phyloP scores from a whole-genome alignment of 2,113 vertebrate species.

The Propithecus coquereli region DNA sequence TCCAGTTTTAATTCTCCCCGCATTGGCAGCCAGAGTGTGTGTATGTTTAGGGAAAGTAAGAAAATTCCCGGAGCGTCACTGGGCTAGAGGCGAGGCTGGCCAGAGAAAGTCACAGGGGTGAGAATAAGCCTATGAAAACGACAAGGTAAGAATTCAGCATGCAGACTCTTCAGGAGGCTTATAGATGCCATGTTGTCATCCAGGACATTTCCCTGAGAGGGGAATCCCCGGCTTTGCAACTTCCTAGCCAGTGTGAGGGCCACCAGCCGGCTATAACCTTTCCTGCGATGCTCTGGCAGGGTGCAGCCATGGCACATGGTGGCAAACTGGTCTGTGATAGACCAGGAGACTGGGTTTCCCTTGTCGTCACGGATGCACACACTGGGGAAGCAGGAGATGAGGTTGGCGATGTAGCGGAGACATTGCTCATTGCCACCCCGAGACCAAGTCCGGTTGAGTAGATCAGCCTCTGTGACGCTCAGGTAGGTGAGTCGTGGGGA shows the following conservation, averaged over 20 bases:
- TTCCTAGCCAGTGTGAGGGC: conserved; percentile 56
- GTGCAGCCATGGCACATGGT: conserved; percentile 77
- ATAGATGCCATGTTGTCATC: conserved; percentile 52
- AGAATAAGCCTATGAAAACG: conserved; percentile 72
- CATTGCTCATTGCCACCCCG: conserved; percentile 68
- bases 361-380: conserved; percentile 75
- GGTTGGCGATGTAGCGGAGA: conserved; percentile 63
- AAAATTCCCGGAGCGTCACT: background rate
- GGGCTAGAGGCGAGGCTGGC: background rate
- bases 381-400: conserved; percentile 79
- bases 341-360: conserved; percentile 73
- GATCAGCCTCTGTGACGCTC: conserved; percentile 69
- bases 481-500: conserved; percentile 61
- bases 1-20: background rate
- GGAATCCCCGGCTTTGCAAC: conserved; percentile 72
- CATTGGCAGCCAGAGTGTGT: background rate
- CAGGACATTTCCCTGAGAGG: conserved; percentile 70
- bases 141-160: conserved; percentile 60
- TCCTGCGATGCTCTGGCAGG: conserved; percentile 69
- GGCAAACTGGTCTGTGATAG: conserved; percentile 78
- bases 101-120: conserved; percentile 51
- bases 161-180: conserved; percentile 44
- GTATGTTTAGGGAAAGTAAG: background rate
- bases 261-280: conserved; percentile 70
- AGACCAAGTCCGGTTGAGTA: conserved; percentile 72